Conservation (phyloP, 2,888 invertebrate genomes). For the Drosophila merina region DNA sequence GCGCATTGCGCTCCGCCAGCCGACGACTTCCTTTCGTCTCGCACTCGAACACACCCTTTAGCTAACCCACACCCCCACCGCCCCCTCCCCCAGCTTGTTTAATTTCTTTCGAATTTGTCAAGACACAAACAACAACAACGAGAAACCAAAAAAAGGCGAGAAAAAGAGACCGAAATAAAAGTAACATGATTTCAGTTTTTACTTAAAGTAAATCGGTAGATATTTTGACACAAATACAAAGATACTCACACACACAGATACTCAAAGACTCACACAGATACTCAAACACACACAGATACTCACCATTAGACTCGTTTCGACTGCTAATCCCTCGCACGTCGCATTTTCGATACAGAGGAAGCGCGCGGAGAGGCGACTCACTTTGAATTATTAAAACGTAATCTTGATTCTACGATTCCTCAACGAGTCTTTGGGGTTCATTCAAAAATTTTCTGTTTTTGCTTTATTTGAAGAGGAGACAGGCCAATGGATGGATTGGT, state of each 20-base stretch:
- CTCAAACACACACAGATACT: conserved; percentile 8
- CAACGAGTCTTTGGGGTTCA: conserved; percentile 42
- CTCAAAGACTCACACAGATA: neutral
- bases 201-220: conserved; percentile 52
- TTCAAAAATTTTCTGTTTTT: neutral
- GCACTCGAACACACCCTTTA: conserved; percentile 18
- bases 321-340: conserved; percentile 68
- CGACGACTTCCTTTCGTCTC: conserved; percentile 65
- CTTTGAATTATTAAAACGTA: conserved; percentile 78
- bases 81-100: conserved; percentile 45
- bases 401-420: conserved; percentile 69
- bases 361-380: conserved; percentile 48
- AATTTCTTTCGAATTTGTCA: conserved; percentile 76
- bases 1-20: conserved; percentile 55
- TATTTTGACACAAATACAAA: conserved; percentile 10
- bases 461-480: neutral
- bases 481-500: neutral
- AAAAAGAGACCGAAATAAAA: conserved; percentile 35
- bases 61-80: conserved; percentile 4
- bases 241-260: no score
- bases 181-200: conserved; percentile 77
- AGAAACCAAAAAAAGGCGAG: conserved; percentile 1
- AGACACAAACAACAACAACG: conserved; percentile 17
- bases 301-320: conserved; percentile 57
- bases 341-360: conserved; percentile 16